Evolutionary conservation across 2,797 vertebrate genomes (phyloP), one percentile per base, ranked within the genome.

Genomic region (Microchirus variegatus): DNA sequence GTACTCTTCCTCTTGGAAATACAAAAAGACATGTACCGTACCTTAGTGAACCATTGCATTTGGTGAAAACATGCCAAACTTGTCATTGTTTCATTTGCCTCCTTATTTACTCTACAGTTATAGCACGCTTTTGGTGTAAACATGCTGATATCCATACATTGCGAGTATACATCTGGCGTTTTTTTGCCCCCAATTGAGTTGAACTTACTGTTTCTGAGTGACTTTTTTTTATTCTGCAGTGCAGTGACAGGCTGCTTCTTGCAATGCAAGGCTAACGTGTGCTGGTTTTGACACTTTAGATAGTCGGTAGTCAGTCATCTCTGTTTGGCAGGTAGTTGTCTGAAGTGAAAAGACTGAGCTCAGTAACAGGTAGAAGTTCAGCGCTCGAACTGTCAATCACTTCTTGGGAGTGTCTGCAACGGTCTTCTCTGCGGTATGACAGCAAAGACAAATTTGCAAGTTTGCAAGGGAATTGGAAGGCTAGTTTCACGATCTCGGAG

Each of bases 341-440:
- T 8, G 66, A 42, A 67, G 61, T 64, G 56, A 9, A 49, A 38
- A 45, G 59, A 41, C 37, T 22, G 15, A 59, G 41, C 61, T 57
- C 10, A 8, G 52, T n/a, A 46, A 70, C 26, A 69, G 53, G 51
- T 11, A 13, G 26, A 56, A 53, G 36, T 42, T 42, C 3, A 2
- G 37, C 2, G 2, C 63, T 75, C 74, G 38, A 73, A 71, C 47
- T 81, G 77, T 68, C 79, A 78, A 35, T 74, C 70, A 45, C 50
- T 75, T 60, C 64, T 26, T 17, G 13, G 16, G 26, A 43, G 13
- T 41, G 49, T 54, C 47, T 17, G 18, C 0, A 2, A 52, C 62
- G 35, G 16, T 59, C 65, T 68, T 47, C 35, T 22, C 22, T 26
- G 45, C 22, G 38, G 10, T 12, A n/a, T 48, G 40, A 53, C 16